Evolutionary conservation across 2,888 invertebrate species (phyloP).

Genomic region (Alsophila aescularia): DNA sequence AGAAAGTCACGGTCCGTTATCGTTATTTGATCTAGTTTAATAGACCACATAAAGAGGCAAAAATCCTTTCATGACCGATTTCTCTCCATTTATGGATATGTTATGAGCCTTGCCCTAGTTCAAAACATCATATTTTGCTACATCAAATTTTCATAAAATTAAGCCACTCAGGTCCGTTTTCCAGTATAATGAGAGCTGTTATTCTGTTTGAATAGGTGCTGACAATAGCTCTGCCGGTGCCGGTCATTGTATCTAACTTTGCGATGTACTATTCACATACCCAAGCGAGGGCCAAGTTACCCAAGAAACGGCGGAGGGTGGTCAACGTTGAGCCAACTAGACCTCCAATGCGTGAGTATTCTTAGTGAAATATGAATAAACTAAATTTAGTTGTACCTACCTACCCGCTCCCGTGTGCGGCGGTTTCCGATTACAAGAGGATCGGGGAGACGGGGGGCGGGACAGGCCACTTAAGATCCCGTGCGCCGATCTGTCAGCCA

Average conservation of each 20-base stretch:
- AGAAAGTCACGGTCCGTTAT: neutral
- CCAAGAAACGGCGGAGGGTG: constrained; percentile 98
- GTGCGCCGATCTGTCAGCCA: too few relatives aligned
- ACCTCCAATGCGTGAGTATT: constrained; percentile 83
- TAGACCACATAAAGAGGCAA: neutral
- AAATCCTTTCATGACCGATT: constrained; percentile 20
- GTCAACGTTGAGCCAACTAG: constrained; percentile 97
- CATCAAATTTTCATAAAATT: constrained; percentile 37
- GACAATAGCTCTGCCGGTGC: constrained; percentile 99
- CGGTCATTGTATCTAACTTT: constrained; percentile 99
- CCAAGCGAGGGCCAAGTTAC: constrained; percentile 98
- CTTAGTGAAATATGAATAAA: neutral
- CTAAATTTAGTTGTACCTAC: too few relatives aligned
- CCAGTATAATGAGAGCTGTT: constrained; percentile 25
- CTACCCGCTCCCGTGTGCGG: too few relatives aligned
- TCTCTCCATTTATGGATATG: constrained; percentile 29
- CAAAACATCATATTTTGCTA: constrained; percentile 35
- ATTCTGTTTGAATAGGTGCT: constrained; percentile 77
- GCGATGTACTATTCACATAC: constrained; percentile 98
- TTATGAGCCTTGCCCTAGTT: constrained; percentile 33
- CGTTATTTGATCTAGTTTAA: neutral
- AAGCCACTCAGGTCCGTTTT: constrained; percentile 25
- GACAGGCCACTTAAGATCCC: too few relatives aligned
- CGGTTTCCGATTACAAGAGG: too few relatives aligned
- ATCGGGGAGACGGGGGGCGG: too few relatives aligned